Conservation (phyloP, 2,797 vertebrate species). For the Enteromius thamalakanensis region DNA sequence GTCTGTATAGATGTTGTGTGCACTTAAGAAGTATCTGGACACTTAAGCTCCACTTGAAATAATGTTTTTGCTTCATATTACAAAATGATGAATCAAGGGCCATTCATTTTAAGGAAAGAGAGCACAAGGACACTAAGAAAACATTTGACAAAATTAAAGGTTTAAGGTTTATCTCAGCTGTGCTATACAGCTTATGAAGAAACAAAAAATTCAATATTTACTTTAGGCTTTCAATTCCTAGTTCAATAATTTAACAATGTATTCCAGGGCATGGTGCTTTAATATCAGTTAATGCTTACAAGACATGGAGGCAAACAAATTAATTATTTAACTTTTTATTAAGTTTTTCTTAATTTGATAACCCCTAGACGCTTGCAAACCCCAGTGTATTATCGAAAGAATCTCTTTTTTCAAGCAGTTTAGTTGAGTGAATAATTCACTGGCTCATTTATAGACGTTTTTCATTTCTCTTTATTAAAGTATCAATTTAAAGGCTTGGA, state of each 20-base stretch:
- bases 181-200: neutral
- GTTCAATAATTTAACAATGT: neutral
- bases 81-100: neutral
- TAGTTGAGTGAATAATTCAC: neutral
- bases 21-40: neutral
- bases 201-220: neutral
- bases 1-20: constrained; percentile 64
- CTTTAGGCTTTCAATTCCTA: neutral
- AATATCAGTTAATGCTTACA: neutral
- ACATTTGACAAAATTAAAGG: neutral
- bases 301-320: neutral
- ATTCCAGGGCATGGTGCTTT: neutral
- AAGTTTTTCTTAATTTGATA: neutral
- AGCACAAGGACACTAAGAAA: neutral
- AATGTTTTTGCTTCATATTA: constrained; percentile 6
- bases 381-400: neutral
- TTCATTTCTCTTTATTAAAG: no score
- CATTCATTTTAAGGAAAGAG: neutral
- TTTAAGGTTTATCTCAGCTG: neutral
- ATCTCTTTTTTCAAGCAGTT: neutral
- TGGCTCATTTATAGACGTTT: no score
- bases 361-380: neutral
- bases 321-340: neutral
- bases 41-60: neutral
- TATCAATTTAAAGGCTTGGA: no score